Evolutionary conservation across 2,797 vertebrate genomes (phyloP).

Genomic region (Spea hammondii): DNA sequence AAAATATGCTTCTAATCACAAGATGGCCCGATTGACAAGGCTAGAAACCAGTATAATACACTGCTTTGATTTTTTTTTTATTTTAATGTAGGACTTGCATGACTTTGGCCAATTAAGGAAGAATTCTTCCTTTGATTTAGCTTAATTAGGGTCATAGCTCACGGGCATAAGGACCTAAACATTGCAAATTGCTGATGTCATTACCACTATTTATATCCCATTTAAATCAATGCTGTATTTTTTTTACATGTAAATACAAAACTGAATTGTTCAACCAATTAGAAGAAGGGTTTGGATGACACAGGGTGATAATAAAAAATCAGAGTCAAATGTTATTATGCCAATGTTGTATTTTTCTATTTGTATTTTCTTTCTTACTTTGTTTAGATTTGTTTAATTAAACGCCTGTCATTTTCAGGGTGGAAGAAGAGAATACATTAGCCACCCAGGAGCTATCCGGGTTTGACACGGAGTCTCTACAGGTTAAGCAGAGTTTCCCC

Average conservation of each 20-base stretch:
- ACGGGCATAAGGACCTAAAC: neutral
- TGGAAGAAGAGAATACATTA: no score
- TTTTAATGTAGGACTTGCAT: neutral
- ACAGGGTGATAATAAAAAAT: no score
- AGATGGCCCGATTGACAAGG: neutral
- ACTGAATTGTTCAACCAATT: neutral
- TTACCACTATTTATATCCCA: neutral
- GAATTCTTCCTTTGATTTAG: conserved; percentile 4
- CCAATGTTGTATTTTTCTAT: no score
- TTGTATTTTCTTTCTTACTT: no score
- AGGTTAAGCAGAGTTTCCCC: no score
- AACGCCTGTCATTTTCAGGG: no score
- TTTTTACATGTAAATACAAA: neutral
- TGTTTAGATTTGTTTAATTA: no score
- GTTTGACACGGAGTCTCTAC: no score
- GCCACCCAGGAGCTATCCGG: no score
- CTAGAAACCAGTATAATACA: neutral
- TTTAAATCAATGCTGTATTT: neutral
- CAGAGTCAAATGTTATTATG: no score
- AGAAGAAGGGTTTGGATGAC: no score
- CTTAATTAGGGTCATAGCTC: neutral
- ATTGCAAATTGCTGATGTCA: conserved; percentile 19
- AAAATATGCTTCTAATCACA: neutral
- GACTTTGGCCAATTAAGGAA: conserved; percentile 23
- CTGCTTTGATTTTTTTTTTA: neutral